Evolutionary conservation across 2,113 vertebrate genomes (phyloP), one percentile per base, ranked within the genome.

Genomic region (Trinectes maculatus): DNA sequence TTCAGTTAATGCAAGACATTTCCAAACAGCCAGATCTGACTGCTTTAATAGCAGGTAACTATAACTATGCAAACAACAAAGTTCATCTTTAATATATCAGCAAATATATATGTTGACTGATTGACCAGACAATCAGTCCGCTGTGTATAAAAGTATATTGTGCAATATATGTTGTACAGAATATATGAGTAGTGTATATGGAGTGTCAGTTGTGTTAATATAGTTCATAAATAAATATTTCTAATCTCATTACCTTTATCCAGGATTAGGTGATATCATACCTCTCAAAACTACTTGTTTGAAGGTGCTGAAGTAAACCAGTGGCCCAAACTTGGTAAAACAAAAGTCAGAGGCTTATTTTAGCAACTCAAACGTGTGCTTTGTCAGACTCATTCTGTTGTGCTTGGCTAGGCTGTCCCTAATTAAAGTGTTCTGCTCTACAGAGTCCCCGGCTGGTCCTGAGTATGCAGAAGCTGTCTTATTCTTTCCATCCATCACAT

Each of bases 351-450:
- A 74, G 71, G 66, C 82, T 89, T 87, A 81, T 87, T 87, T 88
- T 76, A 86, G 86, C 62, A 70, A 64, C 62, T 71, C 69, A 77
- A 84, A 71, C 8, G 40, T 74, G 56, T 80, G 82, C 76, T 88
- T 87, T 83, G 82, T 88, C 90, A 83, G 79, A 71, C 73, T 83
- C 77, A 77, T 82, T 85, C 71, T 83, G 87, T 75, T 74, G 79
- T 71, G 88, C 87, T 78, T 72, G 84, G 79, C 67, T 71, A 75
- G 82, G 81, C 83, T 33, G 25, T 85, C 77, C 78, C 86, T 92
- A 88, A 93, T 93, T 93, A 91, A 90, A 92, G 84, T 77, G 91
- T 92, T 92, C 87, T 78, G 86, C 90, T 91, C 84, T 72, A 71
- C 53, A 55, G 89, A 82, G 74, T 85, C 73, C 51, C 82, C 79